These are phyloP conservation scores for Syngnathoides biaculeatus DNA, from an alignment of 2,113 vertebrate species.

Conservation along the genomic window DNA sequence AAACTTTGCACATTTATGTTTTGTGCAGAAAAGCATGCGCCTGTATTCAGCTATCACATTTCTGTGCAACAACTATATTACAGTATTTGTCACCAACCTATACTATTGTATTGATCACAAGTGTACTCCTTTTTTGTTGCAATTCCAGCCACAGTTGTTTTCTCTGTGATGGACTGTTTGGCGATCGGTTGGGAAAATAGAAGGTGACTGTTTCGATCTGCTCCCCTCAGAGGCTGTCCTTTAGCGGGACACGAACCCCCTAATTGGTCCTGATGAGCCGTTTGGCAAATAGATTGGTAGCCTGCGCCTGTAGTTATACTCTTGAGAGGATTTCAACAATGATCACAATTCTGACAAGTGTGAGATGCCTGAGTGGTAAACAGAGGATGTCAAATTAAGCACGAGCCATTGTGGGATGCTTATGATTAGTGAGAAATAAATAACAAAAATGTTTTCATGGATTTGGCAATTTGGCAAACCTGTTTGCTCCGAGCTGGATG, in stretches of 20 bases:
- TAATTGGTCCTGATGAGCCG: not conserved
- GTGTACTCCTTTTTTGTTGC: not conserved
- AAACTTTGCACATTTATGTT: not conserved
- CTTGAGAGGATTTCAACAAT: not conserved
- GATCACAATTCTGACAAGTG: not conserved
- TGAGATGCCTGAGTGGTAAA: not conserved
- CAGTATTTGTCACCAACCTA: not conserved
- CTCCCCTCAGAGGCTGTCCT: not conserved
- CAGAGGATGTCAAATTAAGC: not conserved
- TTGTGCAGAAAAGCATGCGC: not conserved
- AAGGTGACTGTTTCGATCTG: not conserved
- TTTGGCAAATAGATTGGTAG: not conserved
- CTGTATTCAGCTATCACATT: not conserved
- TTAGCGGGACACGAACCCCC: not conserved
- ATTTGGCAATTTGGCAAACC: too few species aligned
- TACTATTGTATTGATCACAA: not conserved
- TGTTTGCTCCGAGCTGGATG: too few species aligned
- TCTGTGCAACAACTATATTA: not conserved
- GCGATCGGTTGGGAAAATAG: not conserved
- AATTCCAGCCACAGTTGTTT: not conserved
- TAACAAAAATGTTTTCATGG: not conserved
- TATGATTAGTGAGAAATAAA: not conserved
- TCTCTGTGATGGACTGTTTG: not conserved
- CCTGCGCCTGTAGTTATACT: not conserved
- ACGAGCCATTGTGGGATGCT: not conserved